Percentiles rank a stretch among this genome's conserved stretches.
phyloP scores from a whole-genome alignment of 2,888 invertebrate species.

The Agapostemon virescens region DNA sequence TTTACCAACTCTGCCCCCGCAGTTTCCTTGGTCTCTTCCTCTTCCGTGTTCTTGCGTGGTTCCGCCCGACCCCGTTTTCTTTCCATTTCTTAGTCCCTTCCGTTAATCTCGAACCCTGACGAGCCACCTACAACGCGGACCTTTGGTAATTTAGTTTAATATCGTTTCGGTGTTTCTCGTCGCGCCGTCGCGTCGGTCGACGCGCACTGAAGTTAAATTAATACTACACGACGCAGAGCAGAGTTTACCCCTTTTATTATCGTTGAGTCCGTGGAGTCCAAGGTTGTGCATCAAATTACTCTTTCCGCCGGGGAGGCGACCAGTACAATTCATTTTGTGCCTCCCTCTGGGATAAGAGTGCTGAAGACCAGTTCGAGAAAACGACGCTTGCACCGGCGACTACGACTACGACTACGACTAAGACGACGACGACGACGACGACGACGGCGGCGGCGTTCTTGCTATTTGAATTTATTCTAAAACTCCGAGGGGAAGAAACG shows the following conservation, averaged over 20 bases:
- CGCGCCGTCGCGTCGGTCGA: not conserved
- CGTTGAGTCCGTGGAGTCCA: constrained; percentile 56
- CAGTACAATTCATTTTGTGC: constrained; percentile 52
- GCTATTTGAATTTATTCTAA: constrained; percentile 60
- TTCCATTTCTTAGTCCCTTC: constrained; percentile 44
- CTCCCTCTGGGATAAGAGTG: constrained; percentile 39
- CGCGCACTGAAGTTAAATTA: constrained; percentile 73
- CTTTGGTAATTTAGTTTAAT: constrained; percentile 68
- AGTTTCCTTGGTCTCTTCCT: not conserved
- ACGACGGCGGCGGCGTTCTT: constrained; percentile 43
- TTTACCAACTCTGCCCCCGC: not conserved
- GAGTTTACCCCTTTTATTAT: constrained; percentile 66
- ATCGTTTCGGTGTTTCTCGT: constrained; percentile 53
- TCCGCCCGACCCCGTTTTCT: constrained; percentile 16
- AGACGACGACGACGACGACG: not conserved
- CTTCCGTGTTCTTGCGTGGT: constrained; percentile 14
- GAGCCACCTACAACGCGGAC: constrained; percentile 29
- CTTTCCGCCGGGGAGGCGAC: constrained; percentile 44
- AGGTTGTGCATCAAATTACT: constrained; percentile 67
- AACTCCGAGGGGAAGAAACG: constrained; percentile 26
- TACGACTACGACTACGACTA: not conserved
- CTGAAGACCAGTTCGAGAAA: constrained; percentile 19
- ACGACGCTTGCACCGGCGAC: constrained; percentile 8
- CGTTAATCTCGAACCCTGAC: constrained; percentile 57
- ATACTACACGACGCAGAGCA: constrained; percentile 63